These are phyloP conservation scores for Calidris pygmaea DNA, from an alignment of 2,113 vertebrate genomes.

Conservation along the genomic window DNA sequence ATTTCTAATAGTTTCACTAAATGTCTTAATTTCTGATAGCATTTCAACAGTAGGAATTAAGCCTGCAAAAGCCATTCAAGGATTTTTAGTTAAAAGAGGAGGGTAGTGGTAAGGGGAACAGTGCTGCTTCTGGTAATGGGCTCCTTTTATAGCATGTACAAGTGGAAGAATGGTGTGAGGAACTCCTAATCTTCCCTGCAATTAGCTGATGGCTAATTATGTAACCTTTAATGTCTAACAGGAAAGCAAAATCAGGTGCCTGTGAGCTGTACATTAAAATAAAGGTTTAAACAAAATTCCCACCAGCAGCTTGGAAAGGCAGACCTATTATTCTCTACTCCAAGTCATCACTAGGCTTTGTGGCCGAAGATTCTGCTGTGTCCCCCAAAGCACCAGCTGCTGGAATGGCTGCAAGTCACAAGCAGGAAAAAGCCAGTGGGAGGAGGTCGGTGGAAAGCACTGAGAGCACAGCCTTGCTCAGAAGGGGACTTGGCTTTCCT, in stretches of 20 bases:
- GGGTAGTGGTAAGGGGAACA: background rate
- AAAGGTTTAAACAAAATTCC: background rate
- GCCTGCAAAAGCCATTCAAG: background rate
- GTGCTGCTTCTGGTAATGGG: background rate
- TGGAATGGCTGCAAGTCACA: background rate
- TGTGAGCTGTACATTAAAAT: background rate
- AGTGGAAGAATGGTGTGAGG: background rate
- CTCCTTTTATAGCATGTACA: background rate
- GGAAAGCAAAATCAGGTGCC: background rate
- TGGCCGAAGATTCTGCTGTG: background rate
- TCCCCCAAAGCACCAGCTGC: background rate
- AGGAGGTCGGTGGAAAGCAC: background rate
- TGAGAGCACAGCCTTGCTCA: background rate
- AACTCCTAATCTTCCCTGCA: background rate
- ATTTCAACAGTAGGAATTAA: too few species aligned
- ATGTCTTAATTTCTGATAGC: background rate
- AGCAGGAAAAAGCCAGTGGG: background rate
- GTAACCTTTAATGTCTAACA: background rate
- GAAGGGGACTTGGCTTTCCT: background rate
- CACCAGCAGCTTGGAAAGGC: background rate
- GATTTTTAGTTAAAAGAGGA: background rate
- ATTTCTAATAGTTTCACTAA: background rate
- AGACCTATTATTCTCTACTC: fast-evolving
- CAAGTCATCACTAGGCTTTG: fast-evolving
- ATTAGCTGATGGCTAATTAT: background rate